Base-by-base conservation (phyloP, 2,797 vertebrate species). In the Gymnothorax javanicus region DNA sequence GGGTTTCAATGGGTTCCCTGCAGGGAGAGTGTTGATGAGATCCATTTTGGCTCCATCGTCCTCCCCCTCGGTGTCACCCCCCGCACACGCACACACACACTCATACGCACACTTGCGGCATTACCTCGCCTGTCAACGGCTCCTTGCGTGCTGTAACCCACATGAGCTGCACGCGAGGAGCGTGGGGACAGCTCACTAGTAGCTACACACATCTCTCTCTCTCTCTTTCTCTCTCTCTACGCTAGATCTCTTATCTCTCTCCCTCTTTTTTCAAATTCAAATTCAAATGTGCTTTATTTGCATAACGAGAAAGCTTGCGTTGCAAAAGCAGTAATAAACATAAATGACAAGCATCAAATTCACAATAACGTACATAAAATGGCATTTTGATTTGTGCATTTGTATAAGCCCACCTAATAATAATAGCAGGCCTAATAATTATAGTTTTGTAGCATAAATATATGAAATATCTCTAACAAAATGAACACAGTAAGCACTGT, bases 11-110 rank as follows among this genome's bases (percentile, higher is more conserved):
- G 75, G 75, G 43, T 54, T 23, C 75, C 75, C 75, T 54, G 75
- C 75, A 20, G 75, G 75, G 75, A 54, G 75, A 79, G 75, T 23
- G 75, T 83, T 58, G 82, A 83, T 83, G 82, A 83, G 82, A 79
- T 79, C 75, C 75, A 79, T 79, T 79, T 79, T 79, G 75, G 75
- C 75, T 79, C 75, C 20, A 20, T 43, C 71, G 43, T 11, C 33
- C 62, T 67, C 62, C 62, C 33, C 25, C 67, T 27, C n/a, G 59
- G 59, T 60, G 59, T 60, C 9, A 43, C 23, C 43, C 75, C 43
- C 50, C 17, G 75, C 75, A 2, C 67, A 1, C 57, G 1, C 57
- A 7, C 57, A 13, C 57, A 59, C 71, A 43, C 33, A 43, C 33
- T 1, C 33, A 43, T 2, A 43, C 50, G 4, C 43, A 79, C 75